A percentile compares a stretch with the other conserved stretches of the same genome.
These are phyloP conservation scores for Drosophila austrosaltans DNA, from an alignment of 2,888 invertebrate species.

Conservation along the genomic window DNA sequence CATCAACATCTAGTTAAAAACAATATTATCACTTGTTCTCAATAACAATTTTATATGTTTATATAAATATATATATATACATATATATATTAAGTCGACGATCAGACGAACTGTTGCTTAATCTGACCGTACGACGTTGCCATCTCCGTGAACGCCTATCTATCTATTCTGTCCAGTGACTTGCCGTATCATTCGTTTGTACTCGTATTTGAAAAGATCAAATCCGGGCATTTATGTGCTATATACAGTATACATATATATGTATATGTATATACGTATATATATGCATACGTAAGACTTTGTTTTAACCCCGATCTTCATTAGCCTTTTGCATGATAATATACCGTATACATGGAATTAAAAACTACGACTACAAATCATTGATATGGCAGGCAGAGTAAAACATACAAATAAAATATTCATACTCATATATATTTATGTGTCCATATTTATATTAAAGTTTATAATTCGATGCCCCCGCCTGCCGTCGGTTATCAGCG, in stretches of 20 bases:
- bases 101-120: conserved; percentile 65
- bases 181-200: conserved; percentile 52
- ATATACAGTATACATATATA: conserved; percentile 3
- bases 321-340: conserved; percentile 33
- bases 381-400: neutral
- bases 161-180: conserved; percentile 54
- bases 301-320: conserved; percentile 57
- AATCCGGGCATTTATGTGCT: conserved; percentile 56
- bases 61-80: conserved; percentile 16
- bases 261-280: conserved; percentile 4
- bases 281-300: conserved; percentile 3
- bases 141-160: conserved; percentile 44
- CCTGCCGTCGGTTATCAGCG: conserved; percentile 46
- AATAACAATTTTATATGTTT: conserved; percentile 73
- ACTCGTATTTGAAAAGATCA: conserved; percentile 69
- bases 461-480: conserved; percentile 20
- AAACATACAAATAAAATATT: neutral
- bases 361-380: conserved; percentile 28
- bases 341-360: conserved; percentile 28
- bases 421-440: neutral
- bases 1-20: conserved; percentile 83
- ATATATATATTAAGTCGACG: conserved; percentile 42
- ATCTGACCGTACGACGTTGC: conserved; percentile 60
- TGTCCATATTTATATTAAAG: conserved; percentile 7
- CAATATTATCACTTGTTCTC: conserved; percentile 83